A percentile compares a stretch with the other conserved stretches of the same genome.
phyloP scores from a whole-genome alignment of 2,888 invertebrate genomes.

The Drosophila subquinaria region DNA sequence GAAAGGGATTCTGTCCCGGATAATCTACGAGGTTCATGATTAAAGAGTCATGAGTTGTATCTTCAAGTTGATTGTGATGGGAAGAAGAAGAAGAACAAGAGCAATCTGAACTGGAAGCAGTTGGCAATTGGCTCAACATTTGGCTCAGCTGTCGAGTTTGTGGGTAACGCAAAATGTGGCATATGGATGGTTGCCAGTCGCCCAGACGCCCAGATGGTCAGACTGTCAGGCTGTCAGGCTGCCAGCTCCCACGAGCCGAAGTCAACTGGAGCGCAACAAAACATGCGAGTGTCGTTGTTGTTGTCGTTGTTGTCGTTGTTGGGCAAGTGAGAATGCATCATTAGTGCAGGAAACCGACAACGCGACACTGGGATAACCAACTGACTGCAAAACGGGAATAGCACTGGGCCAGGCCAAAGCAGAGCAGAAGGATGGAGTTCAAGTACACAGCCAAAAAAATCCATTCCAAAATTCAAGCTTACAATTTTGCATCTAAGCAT shows the following conservation, averaged over 20 bases:
- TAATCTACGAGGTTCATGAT: not conserved
- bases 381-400: constrained; percentile 46
- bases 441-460: too few species aligned
- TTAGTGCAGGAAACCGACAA: constrained; percentile 60
- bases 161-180: constrained; percentile 26
- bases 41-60: not conserved
- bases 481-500: too few species aligned
- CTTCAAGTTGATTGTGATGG: not conserved
- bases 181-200: constrained; percentile 31
- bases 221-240: constrained; percentile 34
- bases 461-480: too few species aligned
- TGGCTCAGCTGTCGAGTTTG: constrained; percentile 1
- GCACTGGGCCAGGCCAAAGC: constrained; percentile 15
- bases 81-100: not conserved
- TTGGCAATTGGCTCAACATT: constrained; percentile 40
- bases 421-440: not conserved
- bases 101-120: constrained; percentile 21
- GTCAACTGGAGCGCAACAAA: constrained; percentile 58
- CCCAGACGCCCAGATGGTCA: too few species aligned
- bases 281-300: constrained; percentile 35
- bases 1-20: too few species aligned
- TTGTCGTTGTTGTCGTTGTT: constrained; percentile 28
- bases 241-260: constrained; percentile 52
- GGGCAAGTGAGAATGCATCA: constrained; percentile 61
- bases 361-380: constrained; percentile 32